A percentile compares a stretch with the other conserved stretches of the same genome.
These are phyloP conservation scores for Hiodon alosoides DNA, from an alignment of 2,113 vertebrate genomes.

Conservation along the genomic window DNA sequence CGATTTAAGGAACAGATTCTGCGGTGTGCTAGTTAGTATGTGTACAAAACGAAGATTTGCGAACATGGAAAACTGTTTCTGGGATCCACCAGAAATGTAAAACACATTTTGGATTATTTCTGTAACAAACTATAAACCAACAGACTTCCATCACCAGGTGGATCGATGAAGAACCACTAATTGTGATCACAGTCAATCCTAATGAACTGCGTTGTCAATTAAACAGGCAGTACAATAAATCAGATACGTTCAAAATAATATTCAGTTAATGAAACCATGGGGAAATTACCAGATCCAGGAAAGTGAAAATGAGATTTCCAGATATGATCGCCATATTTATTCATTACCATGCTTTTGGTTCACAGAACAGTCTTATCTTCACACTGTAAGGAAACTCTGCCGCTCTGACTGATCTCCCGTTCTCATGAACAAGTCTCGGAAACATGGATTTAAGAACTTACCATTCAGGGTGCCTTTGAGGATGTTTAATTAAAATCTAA, in stretches of 20 bases:
- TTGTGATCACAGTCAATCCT: constrained; percentile 74
- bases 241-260: constrained; percentile 69
- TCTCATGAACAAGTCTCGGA: constrained; percentile 98
- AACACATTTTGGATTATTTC: constrained; percentile 67
- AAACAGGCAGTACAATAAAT: constrained; percentile 75
- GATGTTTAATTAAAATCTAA: constrained; percentile 99
- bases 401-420: constrained; percentile 80
- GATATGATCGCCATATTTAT: constrained; percentile 76
- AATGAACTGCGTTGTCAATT: constrained; percentile 76
- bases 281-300: constrained; percentile 79
- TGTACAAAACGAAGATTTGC: neutral
- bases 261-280: constrained; percentile 82
- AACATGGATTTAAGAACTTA: constrained; percentile 98
- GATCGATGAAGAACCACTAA: constrained; percentile 71
- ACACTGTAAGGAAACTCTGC: constrained; percentile 80
- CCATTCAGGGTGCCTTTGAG: constrained; percentile 99
- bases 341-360: constrained; percentile 77
- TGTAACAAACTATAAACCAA: constrained; percentile 70
- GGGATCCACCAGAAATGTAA: constrained; percentile 62
- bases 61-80: constrained; percentile 65
- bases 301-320: constrained; percentile 72
- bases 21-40: neutral
- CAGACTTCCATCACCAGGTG: constrained; percentile 61
- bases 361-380: constrained; percentile 83
- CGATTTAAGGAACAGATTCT: neutral